phyloP scores from a whole-genome alignment of 2,888 invertebrate genomes.

The Scaptodrosophila latifasciaeformis region DNA sequence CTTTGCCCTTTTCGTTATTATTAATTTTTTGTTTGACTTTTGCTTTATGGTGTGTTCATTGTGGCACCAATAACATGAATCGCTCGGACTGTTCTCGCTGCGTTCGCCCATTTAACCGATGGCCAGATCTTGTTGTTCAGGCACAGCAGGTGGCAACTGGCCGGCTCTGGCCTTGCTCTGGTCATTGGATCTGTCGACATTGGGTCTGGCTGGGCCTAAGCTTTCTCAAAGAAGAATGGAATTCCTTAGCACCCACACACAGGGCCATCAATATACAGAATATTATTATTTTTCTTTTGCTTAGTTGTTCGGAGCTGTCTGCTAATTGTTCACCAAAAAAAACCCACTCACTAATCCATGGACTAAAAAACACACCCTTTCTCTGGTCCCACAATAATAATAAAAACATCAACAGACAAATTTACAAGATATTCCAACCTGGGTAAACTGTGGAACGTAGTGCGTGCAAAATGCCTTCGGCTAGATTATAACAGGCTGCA shows the following conservation, averaged over 20 bases:
- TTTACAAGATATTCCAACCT: conserved; percentile 48
- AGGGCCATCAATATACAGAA: conserved; percentile 16
- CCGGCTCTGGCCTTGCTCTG: too few relatives aligned
- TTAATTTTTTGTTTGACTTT: conserved; percentile 69
- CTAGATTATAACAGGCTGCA: neutral
- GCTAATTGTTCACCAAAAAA: conserved; percentile 34
- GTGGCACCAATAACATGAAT: conserved; percentile 48
- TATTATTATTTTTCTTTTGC: conserved; percentile 37
- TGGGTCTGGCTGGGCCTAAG: conserved; percentile 39
- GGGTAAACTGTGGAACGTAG: conserved; percentile 12
- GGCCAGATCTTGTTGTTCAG: conserved; percentile 60
- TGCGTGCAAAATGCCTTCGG: conserved; percentile 6
- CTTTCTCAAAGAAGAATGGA: too few relatives aligned
- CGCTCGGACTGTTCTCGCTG: conserved; percentile 1
- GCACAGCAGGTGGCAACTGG: conserved; percentile 70
- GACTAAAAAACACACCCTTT: conserved; percentile 57
- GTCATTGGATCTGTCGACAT: too few relatives aligned
- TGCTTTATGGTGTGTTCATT: conserved; percentile 68
- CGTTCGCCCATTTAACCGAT: conserved; percentile 53
- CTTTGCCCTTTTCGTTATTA: too few relatives aligned
- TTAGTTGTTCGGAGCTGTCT: conserved; percentile 3
- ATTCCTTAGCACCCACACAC: conserved; percentile 46
- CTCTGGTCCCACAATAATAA: conserved; percentile 44
- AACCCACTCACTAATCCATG: conserved; percentile 39
- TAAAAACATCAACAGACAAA: conserved; percentile 65